Conservation (phyloP, 1,140 invertebrate species). For the Frieseomelitta varia region DNA sequence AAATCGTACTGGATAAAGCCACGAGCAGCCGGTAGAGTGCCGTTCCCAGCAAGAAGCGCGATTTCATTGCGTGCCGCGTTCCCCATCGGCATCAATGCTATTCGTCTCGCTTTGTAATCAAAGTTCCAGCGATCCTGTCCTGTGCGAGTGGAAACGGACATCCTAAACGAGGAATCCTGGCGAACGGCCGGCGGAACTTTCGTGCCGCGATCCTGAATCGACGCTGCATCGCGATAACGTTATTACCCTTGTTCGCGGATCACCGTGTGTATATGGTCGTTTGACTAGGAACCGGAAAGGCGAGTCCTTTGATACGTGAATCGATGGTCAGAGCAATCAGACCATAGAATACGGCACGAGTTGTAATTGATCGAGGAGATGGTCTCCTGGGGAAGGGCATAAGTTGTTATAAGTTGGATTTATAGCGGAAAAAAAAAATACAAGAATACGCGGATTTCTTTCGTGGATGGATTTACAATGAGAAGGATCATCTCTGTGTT, state of each 20-base stretch:
- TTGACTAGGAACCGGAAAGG: background rate
- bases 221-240: slow-evolving; percentile 11
- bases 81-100: background rate
- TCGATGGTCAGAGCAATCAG: background rate
- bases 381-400: background rate
- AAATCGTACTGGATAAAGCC: background rate
- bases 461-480: background rate
- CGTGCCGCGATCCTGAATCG: background rate
- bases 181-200: background rate
- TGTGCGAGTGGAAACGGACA: background rate
- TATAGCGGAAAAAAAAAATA: too few species aligned
- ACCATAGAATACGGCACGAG: background rate
- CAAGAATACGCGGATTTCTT: too few species aligned
- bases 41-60: background rate
- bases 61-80: slow-evolving; percentile 1
- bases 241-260: background rate
- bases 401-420: too few species aligned
- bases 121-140: background rate
- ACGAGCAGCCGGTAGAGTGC: background rate
- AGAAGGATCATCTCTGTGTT: background rate
- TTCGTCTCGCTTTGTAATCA: slow-evolving; percentile 22
- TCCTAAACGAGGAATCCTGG: background rate
- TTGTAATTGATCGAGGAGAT: background rate
- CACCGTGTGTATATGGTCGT: background rate
- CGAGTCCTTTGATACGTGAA: slow-evolving; percentile 9